Evolutionary conservation across 1,140 invertebrate species (phyloP).

Genomic region (Drosophila erecta): DNA sequence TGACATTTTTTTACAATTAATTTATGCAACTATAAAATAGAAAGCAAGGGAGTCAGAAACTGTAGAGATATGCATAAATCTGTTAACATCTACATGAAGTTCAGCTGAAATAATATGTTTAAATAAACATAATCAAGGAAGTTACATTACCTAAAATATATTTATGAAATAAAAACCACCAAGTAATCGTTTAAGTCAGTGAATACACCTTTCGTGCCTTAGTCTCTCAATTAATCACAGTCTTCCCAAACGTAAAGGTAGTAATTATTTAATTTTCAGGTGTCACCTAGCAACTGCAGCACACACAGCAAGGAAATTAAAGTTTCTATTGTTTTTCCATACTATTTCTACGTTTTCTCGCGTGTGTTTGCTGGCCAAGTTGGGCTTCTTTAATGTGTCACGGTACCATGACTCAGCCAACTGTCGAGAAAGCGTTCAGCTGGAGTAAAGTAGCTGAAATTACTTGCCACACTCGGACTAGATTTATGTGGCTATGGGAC

Average conservation of each 20-base stretch:
- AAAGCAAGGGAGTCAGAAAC: too few species aligned
- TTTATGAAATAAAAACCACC: neutral
- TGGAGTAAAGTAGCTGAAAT: conserved; percentile 25
- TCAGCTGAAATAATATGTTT: too few species aligned
- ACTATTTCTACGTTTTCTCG: neutral
- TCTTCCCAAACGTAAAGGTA: neutral
- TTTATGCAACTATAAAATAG: too few species aligned
- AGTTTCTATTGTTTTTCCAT: neutral
- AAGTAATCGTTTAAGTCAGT: neutral
- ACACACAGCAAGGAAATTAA: conserved; percentile 12
- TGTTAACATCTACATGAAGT: too few species aligned
- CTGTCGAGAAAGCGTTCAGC: conserved; percentile 51
- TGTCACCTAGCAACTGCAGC: conserved; percentile 11
- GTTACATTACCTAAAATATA: neutral
- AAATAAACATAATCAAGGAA: neutral
- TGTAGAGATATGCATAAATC: too few species aligned
- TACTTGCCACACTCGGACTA: conserved; percentile 17
- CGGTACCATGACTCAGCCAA: conserved; percentile 42
- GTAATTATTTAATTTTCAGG: conserved; percentile 11
- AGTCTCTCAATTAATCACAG: neutral
- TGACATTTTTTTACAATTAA: too few species aligned
- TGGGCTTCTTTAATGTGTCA: conserved; percentile 52
- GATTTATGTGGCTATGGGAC: conserved; percentile 34
- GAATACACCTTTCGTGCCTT: neutral
- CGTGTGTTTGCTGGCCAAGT: neutral